A percentile compares a stretch with the other conserved stretches of the same genome.
Conservation (phyloP, 2,113 vertebrate species). For the Hippocampus abdominalis region DNA sequence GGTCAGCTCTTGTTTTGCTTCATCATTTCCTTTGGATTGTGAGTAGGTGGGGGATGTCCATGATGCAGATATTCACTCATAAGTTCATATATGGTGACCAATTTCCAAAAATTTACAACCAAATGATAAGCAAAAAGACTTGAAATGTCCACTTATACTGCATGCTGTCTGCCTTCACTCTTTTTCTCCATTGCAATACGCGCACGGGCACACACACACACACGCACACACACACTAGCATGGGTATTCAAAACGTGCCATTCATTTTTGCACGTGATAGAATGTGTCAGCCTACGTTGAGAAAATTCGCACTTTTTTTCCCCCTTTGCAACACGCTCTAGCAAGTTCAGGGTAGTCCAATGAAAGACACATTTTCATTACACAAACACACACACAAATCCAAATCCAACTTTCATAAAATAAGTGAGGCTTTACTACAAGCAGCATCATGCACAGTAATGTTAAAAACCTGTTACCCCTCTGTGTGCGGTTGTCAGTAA, state of each 20-base stretch:
- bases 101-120: conserved; percentile 14
- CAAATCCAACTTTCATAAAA: neutral
- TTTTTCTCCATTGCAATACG: neutral
- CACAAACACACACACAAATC: neutral
- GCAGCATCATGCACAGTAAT: neutral
- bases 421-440: neutral
- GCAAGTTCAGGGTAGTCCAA: neutral
- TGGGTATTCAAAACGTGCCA: conserved; percentile 8
- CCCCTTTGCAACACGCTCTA: neutral
- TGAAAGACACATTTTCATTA: neutral
- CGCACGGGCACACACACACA: neutral
- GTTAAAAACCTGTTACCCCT: neutral
- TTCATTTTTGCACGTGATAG: neutral
- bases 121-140: conserved; percentile 13
- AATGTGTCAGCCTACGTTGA: neutral
- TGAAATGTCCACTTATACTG: conserved; percentile 10
- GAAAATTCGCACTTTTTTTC: neutral
- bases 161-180: neutral
- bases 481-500: neutral
- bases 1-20: no score
- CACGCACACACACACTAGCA: neutral
- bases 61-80: conserved; percentile 4
- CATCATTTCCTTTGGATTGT: neutral
- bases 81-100: neutral
- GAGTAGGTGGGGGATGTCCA: neutral